Base-by-base conservation (phyloP, 2,797 vertebrate species). In the Lycodopsis pacificus region DNA sequence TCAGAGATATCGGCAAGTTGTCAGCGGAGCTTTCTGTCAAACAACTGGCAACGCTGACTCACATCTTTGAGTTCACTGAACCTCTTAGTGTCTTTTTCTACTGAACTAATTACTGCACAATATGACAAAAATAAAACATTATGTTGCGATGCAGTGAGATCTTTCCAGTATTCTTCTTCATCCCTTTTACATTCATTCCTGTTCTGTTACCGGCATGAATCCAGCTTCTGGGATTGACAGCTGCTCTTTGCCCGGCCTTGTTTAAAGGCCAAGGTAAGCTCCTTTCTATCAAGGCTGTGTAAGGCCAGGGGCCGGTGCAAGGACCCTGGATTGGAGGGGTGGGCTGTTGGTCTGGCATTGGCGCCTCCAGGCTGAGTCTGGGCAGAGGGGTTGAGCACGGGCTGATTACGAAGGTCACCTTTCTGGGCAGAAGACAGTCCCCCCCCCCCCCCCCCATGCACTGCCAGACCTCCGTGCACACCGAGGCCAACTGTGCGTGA, bases 401-500 rank as follows among this genome's bases (percentile, higher is more conserved):
- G 42, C 82, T 86, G 88, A 94, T 92, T 89, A 86, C 57, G 68
- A 92, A 92, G 88, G 90, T 91, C 87, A 90, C 58, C 66, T 84
- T 77, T 77, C 73, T 79, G 68, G 73, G 77, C 72, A 48, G 44
- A 65, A 82, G n/a, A 83, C 71, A 68, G 32, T 73, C 30, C 30
- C 71, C 73, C 66, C 64, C 4, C 12, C 38, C 71, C 30, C 30
- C 71, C 73, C 66, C 64, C 4, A 12, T 40, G 49, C 40, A n/a
- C 67, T 25, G 78, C 69, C 79, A 89, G 81, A 76, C 71, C 68
- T 67, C 36, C 7, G 11, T 4, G 59, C 51, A 62, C 48, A 71
- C 40, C 71, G 53, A 83, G 48, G 69, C 82, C 80, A 81, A 75
- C 53, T 58, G 68, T 66, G 10, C 66, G 32, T 36, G 27, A 57